Evolutionary conservation across 2,113 vertebrate genomes (phyloP), one percentile per base, ranked within the genome.

Genomic region (Castor canadensis): DNA sequence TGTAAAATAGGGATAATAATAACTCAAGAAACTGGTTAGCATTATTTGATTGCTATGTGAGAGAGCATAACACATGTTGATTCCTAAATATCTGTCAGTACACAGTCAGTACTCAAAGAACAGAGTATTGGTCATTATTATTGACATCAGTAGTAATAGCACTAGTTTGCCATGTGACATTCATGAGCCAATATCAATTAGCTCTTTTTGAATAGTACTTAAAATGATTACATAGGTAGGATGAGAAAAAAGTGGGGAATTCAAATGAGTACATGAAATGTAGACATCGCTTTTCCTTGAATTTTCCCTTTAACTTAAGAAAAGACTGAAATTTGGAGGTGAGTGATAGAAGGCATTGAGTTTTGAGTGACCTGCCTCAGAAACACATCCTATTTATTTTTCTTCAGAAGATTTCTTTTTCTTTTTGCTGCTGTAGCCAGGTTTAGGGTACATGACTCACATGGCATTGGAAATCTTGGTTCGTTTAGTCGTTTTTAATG

Each of bases 401-500:
- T 62, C 40, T 75, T 58, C 64, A 79, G 64, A 84, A 60, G 19
- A 22, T 45, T 75, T 85, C 3, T 32, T 71, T 52, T 82, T 56
- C 28, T 88, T 67, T 73, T 20, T 79, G 56, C 35, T 38, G 38
- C 22, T 43, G 49, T 84, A 72, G 8, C 8, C 45, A 85, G 9
- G 47, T 58, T 72, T 54, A 88, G n/a, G 60, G 28, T 43, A 3
- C 26, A 75, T 32, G 56, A 95, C 35, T 85, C 77, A 89, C 69
- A 94, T 58, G 62, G 35, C 0, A 66, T 58, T 54, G 83, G 54
- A 77, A 80, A 17, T 47, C 64, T 91, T 54, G 26, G 38, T 85
- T 96, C 93, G 58, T 67, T 91, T 93, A 90, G 54, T 62, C 69
- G 79, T 80, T 77, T 96, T 86, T 81, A 94, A 82, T 88, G 35